Evolutionary conservation across 2,888 invertebrate species (phyloP).

Genomic region (Baronia brevicornis): DNA sequence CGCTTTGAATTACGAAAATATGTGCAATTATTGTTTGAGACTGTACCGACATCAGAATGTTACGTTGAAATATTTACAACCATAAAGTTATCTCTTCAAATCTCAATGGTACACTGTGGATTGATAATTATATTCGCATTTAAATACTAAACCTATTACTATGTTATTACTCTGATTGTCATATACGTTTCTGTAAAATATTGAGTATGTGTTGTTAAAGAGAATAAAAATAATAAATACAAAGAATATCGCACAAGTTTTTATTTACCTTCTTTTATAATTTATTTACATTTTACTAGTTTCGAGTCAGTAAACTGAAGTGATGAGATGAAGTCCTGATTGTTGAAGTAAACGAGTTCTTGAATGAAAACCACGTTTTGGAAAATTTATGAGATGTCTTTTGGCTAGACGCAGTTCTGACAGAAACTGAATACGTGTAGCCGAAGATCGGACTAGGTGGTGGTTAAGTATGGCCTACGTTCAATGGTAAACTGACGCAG

Average conservation of each 20-base stretch:
- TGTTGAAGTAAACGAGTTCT: too few relatives aligned
- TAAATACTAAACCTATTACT: slow-evolving; percentile 66
- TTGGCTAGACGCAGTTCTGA: too few relatives aligned
- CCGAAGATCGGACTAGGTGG: too few relatives aligned
- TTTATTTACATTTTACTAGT: slow-evolving; percentile 10
- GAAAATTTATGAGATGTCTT: too few relatives aligned
- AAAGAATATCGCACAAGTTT: slow-evolving; percentile 40
- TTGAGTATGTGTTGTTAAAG: slow-evolving; percentile 77
- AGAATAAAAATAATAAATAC: slow-evolving; percentile 75
- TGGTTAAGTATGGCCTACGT: too few relatives aligned
- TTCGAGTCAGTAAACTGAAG: too few relatives aligned
- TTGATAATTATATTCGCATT: slow-evolving; percentile 62
- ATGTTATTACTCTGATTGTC: slow-evolving; percentile 73
- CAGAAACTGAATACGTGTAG: too few relatives aligned
- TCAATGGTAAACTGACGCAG: too few relatives aligned
- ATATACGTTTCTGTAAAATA: slow-evolving; percentile 76
- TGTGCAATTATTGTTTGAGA: slow-evolving; percentile 49
- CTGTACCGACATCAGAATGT: slow-evolving; percentile 31
- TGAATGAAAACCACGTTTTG: too few relatives aligned
- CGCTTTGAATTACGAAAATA: slow-evolving; percentile 39
- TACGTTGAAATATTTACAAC: slow-evolving; percentile 27
- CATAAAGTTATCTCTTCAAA: slow-evolving; percentile 31
- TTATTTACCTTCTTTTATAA: slow-evolving; percentile 12
- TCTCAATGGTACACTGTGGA: slow-evolving; percentile 47
- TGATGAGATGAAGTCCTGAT: too few relatives aligned